Evolutionary conservation across 2,797 vertebrate species (phyloP).

Genomic region (Margarornis squamiger): DNA sequence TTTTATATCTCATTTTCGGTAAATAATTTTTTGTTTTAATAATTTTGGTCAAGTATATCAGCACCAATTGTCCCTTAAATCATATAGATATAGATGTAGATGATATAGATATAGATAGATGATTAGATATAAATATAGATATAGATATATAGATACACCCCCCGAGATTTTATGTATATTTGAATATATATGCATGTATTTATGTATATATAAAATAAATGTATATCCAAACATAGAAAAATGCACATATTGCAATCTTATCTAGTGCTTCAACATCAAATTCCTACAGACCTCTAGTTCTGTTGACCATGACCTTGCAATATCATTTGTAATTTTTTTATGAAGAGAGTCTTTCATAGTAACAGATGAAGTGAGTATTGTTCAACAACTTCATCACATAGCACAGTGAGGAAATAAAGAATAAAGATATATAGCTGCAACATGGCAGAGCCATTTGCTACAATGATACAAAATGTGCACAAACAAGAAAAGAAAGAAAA

Average conservation of each 20-base stretch:
- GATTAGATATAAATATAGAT: too few relatives aligned
- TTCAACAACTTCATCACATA: not conserved
- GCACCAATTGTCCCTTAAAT: not conserved
- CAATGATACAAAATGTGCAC: not conserved
- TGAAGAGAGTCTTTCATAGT: not conserved
- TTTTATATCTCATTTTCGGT: not conserved
- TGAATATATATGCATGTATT: not conserved
- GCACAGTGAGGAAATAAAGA: not conserved
- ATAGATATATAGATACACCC: too few relatives aligned
- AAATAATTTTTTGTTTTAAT: not conserved
- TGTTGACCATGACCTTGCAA: not conserved
- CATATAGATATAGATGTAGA: too few relatives aligned
- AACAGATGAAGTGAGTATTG: not conserved
- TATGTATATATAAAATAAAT: not conserved
- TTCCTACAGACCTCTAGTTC: not conserved
- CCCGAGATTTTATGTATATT: not conserved
- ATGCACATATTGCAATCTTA: not conserved
- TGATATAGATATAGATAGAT: too few relatives aligned
- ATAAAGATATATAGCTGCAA: not conserved
- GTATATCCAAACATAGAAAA: not conserved
- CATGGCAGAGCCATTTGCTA: not conserved
- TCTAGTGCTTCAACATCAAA: not conserved
- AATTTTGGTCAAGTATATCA: not conserved
- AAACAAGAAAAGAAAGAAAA: not conserved
- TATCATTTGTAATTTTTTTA: not conserved